A percentile compares a stretch with the other conserved stretches of the same genome.
These are phyloP conservation scores for Phylloscopus trochiloides DNA, from an alignment of 2,113 vertebrate genomes.

Conservation along the genomic window DNA sequence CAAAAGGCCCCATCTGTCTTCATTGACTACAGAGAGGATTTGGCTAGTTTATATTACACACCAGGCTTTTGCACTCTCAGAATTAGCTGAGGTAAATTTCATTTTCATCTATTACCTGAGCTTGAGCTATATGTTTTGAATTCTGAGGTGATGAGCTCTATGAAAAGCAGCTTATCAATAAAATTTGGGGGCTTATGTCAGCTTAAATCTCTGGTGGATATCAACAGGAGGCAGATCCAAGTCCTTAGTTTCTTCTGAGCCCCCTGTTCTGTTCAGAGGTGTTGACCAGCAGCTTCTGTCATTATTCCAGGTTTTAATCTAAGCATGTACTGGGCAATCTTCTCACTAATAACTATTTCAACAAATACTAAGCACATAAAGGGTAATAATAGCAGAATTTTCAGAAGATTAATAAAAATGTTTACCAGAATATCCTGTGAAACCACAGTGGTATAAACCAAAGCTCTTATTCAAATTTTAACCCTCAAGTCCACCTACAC, in stretches of 20 bases:
- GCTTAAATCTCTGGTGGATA: not conserved
- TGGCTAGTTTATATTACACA: not conserved
- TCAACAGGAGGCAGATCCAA: not conserved
- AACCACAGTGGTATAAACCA: not conserved
- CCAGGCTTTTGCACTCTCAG: not conserved
- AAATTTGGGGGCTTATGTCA: not conserved
- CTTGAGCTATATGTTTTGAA: not conserved
- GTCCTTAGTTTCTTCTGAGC: not conserved
- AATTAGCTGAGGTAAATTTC: not conserved
- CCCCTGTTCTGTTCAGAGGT: not conserved
- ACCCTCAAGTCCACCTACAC: not conserved
- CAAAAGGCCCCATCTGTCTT: not conserved
- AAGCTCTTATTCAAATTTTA: slow-evolving; percentile 1
- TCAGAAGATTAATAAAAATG: not conserved
- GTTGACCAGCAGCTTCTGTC: not conserved
- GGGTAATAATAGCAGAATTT: not conserved
- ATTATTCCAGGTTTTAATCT: not conserved
- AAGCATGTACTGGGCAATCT: not conserved
- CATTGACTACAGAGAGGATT: not conserved
- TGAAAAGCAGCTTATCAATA: not conserved
- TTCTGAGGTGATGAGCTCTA: slow-evolving; percentile 4
- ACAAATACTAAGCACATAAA: not conserved
- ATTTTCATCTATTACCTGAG: slow-evolving; percentile 18
- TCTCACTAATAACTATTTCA: not conserved
- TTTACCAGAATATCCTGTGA: not conserved